Conservation (phyloP, 1,140 invertebrate genomes). For the Periplaneta americana region DNA sequence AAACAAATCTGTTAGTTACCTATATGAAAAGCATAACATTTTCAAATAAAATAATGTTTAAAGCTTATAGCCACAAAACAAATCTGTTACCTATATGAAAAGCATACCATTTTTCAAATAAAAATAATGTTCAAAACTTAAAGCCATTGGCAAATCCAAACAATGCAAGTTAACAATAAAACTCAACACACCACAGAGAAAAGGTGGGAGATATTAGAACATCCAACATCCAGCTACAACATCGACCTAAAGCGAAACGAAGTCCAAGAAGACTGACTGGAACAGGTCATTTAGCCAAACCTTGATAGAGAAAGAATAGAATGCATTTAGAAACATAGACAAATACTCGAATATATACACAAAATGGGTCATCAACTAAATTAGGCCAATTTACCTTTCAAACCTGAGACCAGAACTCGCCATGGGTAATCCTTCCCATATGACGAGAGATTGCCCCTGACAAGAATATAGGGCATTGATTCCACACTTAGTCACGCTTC, state of each 20-base stretch:
- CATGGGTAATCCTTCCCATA: conserved; percentile 78
- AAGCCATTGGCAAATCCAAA: neutral
- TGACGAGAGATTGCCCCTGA: conserved; percentile 77
- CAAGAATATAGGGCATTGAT: conserved; percentile 79
- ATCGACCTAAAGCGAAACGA: neutral
- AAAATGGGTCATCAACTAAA: neutral
- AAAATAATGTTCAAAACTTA: neutral
- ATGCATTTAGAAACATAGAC: conserved; percentile 8
- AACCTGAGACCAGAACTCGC: conserved; percentile 75
- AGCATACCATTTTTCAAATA: too few relatives aligned
- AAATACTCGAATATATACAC: neutral
- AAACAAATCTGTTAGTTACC: too few relatives aligned
- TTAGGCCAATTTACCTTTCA: conserved; percentile 57
- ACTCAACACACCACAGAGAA: neutral
- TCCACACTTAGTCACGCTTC: neutral
- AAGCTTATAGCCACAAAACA: too few relatives aligned
- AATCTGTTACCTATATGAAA: too few relatives aligned
- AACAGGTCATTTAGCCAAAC: neutral
- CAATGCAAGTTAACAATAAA: neutral
- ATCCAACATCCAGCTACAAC: neutral
- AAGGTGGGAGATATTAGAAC: neutral
- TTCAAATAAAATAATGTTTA: too few relatives aligned
- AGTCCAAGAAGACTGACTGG: neutral
- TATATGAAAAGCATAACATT: too few relatives aligned
- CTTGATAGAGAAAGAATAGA: neutral